Base-by-base conservation (phyloP, 2,888 invertebrate genomes). In the Eudemis profundana region DNA sequence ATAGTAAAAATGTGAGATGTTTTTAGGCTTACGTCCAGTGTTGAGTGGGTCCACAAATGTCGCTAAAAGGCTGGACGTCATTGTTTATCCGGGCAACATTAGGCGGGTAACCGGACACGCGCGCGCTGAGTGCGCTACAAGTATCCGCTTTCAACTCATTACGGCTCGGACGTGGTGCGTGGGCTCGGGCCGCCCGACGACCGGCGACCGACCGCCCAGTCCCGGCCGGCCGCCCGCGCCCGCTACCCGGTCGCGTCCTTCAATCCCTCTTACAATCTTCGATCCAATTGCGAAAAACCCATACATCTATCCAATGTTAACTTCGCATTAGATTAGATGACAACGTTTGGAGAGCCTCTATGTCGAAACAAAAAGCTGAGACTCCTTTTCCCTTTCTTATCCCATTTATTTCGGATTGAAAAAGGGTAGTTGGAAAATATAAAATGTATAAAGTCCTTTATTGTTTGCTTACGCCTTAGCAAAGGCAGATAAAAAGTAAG, bases 61-160 rank as follows among this genome's bases (percentile, higher is more conserved):
- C 91, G 87, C 91, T 92, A 92, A 92, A 92, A 92, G 91, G 90
- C 91, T 90, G 90, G 88, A 87, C 90, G 90, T 90, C 91, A 90
- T 92, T 92, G 91, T 92, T 92, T 92, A 92, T 91, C 91, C 91
- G 90, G 89, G 84, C 85, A 87, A 89, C 91, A 92, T 92, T 91
- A 92, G 90, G 90, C 90, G 89, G 88, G 91, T 90, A 92, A 92
- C 91, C 90, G 91, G 91, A 92, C 91, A 92, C 91, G 91, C 88
- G 85, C 90, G 87, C 82, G 82, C 87, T 91, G 91, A 92, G 91
- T 91, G 91, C 90, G 90, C 89, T 92, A 92, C 91, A 92, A 91
- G 91, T 92, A 92, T 92, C 91, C 90, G 91, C 91, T 92, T 92
- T 92, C 91, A 92, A 92, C 91, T 92, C 91, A 92, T 92, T 92